Conservation (phyloP, 2,113 vertebrate species). For the Proteles cristata region DNA sequence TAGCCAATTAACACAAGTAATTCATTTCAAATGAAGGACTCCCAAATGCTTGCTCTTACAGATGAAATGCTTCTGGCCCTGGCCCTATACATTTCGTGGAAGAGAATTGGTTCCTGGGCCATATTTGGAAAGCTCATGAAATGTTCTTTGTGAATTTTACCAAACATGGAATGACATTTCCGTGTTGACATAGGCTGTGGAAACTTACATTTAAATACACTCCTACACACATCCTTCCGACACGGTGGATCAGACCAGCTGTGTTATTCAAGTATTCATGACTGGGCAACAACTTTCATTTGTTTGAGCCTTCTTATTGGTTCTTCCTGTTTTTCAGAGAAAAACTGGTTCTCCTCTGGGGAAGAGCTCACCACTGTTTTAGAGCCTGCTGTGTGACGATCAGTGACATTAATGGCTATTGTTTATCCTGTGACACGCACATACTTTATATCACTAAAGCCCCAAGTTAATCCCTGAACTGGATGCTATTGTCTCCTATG, state of each 20-base stretch:
- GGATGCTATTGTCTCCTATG: background rate
- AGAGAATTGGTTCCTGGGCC: background rate
- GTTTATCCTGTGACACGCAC: background rate
- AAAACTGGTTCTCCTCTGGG: background rate
- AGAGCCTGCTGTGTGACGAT: background rate
- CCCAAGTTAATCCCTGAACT: background rate
- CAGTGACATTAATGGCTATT: background rate
- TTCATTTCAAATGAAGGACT: slow-evolving; percentile 57
- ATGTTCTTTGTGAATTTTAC: slow-evolving; percentile 55
- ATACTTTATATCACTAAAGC: background rate
- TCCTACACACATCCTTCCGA: slow-evolving; percentile 54
- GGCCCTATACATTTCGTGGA: slow-evolving; percentile 66
- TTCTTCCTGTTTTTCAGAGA: background rate
- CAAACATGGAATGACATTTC: slow-evolving; percentile 63
- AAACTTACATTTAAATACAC: slow-evolving; percentile 56
- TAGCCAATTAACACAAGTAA: slow-evolving; percentile 57
- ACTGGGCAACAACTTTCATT: background rate
- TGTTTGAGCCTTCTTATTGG: background rate
- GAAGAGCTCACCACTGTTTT: background rate
- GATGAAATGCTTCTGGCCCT: slow-evolving; percentile 42
- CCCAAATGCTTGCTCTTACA: slow-evolving; percentile 1
- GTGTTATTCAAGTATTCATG: slow-evolving; percentile 22
- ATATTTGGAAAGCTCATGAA: slow-evolving; percentile 24
- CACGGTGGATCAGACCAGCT: slow-evolving; percentile 45
- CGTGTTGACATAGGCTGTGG: slow-evolving; percentile 23